A percentile compares a stretch with the other conserved stretches of the same genome.
These are phyloP conservation scores for Caenorhabditis panamensis DNA, from an alignment of 2,888 invertebrate species.

Conservation along the genomic window DNA sequence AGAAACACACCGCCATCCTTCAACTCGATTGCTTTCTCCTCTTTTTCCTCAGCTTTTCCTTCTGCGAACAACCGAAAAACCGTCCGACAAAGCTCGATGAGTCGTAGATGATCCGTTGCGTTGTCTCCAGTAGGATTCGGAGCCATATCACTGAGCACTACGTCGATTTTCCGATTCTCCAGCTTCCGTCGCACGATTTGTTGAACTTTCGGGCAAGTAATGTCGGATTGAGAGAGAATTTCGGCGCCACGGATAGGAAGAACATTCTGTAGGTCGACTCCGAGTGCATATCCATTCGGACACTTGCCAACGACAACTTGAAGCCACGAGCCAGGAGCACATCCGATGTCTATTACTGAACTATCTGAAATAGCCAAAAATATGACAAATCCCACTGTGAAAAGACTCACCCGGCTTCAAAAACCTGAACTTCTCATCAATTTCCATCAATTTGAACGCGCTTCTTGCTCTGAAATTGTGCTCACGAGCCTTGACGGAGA, in stretches of 20 bases:
- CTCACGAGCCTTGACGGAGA: slow-evolving; percentile 70
- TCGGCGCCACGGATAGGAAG: slow-evolving; percentile 75
- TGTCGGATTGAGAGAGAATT: slow-evolving; percentile 74
- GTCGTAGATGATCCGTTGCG: slow-evolving; percentile 73
- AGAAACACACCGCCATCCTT: slow-evolving; percentile 71
- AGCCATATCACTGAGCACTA: slow-evolving; percentile 81
- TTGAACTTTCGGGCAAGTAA: slow-evolving; percentile 68
- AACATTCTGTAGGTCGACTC: slow-evolving; percentile 77
- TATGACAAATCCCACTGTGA: neutral
- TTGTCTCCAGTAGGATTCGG: slow-evolving; percentile 79
- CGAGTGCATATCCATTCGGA: slow-evolving; percentile 71
- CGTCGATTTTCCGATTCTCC: slow-evolving; percentile 71
- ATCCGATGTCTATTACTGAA: slow-evolving; percentile 75
- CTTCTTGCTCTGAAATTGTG: slow-evolving; percentile 79
- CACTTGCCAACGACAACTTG: slow-evolving; percentile 76
- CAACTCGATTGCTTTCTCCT: slow-evolving; percentile 65
- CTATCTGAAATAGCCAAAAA: slow-evolving; percentile 36
- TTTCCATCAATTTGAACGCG: slow-evolving; percentile 80
- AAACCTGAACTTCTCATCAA: slow-evolving; percentile 76
- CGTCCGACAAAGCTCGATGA: slow-evolving; percentile 73
- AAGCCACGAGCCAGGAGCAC: slow-evolving; percentile 81
- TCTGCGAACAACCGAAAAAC: slow-evolving; percentile 66
- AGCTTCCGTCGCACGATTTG: slow-evolving; percentile 65
- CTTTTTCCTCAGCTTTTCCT: no score
- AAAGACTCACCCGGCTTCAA: slow-evolving; percentile 65